Conservation (phyloP, 30 jellyfish, hydroid and myxozoan species). For the Cassiopea xamachana region DNA sequence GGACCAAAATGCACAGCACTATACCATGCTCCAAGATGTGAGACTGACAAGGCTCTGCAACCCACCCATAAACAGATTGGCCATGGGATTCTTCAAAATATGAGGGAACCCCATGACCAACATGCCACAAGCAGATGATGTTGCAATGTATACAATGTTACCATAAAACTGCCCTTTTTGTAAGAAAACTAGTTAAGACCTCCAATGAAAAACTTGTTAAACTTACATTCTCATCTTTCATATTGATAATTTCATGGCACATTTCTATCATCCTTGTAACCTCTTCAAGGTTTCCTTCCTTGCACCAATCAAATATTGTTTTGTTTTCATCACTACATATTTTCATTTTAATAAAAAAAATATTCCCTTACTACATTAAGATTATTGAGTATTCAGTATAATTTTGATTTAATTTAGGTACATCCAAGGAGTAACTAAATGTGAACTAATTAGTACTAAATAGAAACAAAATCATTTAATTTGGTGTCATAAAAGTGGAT, state of each 20-base stretch:
- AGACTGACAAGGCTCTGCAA: background rate
- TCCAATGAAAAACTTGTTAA: background rate
- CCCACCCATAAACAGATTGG: no score
- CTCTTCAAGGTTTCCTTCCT: slow-evolving; percentile 68
- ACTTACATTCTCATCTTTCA: slow-evolving; percentile 75
- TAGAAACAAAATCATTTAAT: no score
- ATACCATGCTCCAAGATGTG: background rate
- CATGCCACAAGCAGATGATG: background rate
- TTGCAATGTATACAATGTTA: background rate
- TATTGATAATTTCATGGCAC: slow-evolving; percentile 6
- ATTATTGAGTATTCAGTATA: no score
- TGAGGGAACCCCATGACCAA: background rate
- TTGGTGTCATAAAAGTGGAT: no score
- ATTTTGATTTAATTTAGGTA: no score
- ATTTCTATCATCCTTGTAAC: slow-evolving; percentile 23
- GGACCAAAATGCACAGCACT: no score
- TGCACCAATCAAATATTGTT: slow-evolving; percentile 88
- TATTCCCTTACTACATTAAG: no score
- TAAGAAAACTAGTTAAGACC: background rate
- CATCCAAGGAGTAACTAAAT: no score
- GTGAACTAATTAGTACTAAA: no score
- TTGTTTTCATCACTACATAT: slow-evolving; percentile 66
- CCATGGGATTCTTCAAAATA: no score
- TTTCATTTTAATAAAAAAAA: background rate
- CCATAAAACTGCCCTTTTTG: background rate